Conservation (phyloP, 2,113 vertebrate species). For the Platysternon megacephalum region DNA sequence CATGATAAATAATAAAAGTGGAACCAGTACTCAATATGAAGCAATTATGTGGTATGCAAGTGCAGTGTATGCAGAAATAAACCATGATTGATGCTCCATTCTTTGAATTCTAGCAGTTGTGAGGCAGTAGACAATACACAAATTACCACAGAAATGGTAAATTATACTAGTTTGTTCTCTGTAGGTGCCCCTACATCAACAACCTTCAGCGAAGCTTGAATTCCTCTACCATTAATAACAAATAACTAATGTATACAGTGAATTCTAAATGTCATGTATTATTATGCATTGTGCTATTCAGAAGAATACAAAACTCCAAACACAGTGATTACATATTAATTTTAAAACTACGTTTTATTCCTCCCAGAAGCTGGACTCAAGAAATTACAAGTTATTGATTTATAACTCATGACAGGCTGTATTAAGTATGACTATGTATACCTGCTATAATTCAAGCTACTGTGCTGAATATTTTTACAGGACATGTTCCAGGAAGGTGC, state of each 20-base stretch:
- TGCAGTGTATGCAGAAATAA: not conserved
- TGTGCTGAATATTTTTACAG: not conserved
- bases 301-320: not conserved
- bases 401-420: not conserved
- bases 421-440: not conserved
- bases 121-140: not conserved
- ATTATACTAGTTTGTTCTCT: not conserved
- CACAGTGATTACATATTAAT: not conserved
- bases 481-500: not conserved
- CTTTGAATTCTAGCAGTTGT: not conserved
- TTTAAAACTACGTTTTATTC: not conserved
- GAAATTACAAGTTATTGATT: not conserved
- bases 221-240: not conserved
- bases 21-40: not conserved
- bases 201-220: not conserved
- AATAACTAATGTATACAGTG: not conserved
- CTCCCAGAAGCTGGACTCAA: not conserved
- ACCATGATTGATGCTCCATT: not conserved
- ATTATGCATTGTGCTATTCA: not conserved
- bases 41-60: not conserved
- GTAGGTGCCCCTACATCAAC: not conserved
- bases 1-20: not conserved
- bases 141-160: not conserved
- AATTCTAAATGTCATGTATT: not conserved
- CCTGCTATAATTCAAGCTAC: not conserved